Percentiles rank a stretch among this genome's conserved stretches.
phyloP scores from a whole-genome alignment of 2,888 invertebrate genomes.

The Tipula vernalis region DNA sequence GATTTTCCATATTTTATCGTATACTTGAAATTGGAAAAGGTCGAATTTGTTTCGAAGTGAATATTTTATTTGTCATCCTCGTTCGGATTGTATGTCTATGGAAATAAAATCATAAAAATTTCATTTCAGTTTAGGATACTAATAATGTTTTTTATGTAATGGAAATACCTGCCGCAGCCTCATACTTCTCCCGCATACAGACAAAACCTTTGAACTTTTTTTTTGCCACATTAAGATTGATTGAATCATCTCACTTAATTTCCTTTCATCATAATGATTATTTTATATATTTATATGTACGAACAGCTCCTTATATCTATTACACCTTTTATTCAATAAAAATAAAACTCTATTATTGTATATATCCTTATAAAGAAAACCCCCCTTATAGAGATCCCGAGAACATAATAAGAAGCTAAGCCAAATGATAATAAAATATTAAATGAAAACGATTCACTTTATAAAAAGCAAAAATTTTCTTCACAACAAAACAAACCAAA shows the following conservation, averaged over 20 bases:
- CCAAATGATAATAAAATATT: slow-evolving; percentile 4
- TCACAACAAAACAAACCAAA: neutral
- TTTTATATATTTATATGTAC: neutral
- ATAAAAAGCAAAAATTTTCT: neutral
- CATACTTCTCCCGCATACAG: neutral
- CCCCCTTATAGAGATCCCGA: neutral
- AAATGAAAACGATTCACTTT: slow-evolving; percentile 4
- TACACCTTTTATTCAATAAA: slow-evolving; percentile 4
- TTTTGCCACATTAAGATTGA: neutral
- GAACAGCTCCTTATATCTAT: neutral
- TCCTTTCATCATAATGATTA: neutral
- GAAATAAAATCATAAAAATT: neutral
- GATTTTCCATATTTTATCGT: neutral
- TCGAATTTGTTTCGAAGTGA: neutral
- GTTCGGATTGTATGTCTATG: neutral
- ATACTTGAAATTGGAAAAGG: neutral
- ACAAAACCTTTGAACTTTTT: neutral
- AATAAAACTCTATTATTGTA: neutral
- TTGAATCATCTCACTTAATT: neutral
- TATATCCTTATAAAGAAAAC: neutral
- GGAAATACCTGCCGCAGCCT: neutral
- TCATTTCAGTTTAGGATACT: neutral
- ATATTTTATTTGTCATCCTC: neutral
- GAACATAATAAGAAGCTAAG: neutral
- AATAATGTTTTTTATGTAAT: neutral